Evolutionary conservation across 2,888 invertebrate genomes (phyloP).

Genomic region (Strigamia crassipes): DNA sequence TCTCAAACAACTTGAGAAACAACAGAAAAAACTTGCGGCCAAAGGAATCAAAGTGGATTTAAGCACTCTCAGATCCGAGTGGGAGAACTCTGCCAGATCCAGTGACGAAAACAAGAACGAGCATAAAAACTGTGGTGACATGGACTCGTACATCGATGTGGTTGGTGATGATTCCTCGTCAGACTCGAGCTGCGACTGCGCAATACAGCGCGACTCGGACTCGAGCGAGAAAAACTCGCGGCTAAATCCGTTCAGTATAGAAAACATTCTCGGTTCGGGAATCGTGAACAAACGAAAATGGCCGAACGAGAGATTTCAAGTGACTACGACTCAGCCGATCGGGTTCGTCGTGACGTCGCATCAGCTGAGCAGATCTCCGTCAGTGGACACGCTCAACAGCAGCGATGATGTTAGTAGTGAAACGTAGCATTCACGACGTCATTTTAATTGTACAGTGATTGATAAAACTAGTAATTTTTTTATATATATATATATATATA

Average conservation of each 20-base stretch:
- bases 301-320: background rate
- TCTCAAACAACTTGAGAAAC: slow-evolving; percentile 86
- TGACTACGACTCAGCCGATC: slow-evolving; percentile 41
- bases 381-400: slow-evolving; percentile 1
- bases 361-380: background rate
- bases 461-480: background rate
- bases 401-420: slow-evolving; percentile 15
- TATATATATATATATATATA: background rate
- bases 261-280: slow-evolving; percentile 69
- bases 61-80: slow-evolving; percentile 81
- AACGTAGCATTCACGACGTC: background rate
- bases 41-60: slow-evolving; percentile 89
- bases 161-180: slow-evolving; percentile 50
- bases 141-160: slow-evolving; percentile 50
- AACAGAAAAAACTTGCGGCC: slow-evolving; percentile 87
- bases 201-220: slow-evolving; percentile 8
- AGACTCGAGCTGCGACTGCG: slow-evolving; percentile 44
- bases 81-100: slow-evolving; percentile 71
- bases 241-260: slow-evolving; percentile 84
- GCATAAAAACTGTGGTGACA: background rate
- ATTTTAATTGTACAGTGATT: background rate
- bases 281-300: background rate
- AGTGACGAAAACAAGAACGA: background rate
- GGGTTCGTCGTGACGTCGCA: slow-evolving; percentile 36
- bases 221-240: slow-evolving; percentile 17